Base-by-base conservation (phyloP, 2,113 vertebrate species). In the Sceloporus tristichus region DNA sequence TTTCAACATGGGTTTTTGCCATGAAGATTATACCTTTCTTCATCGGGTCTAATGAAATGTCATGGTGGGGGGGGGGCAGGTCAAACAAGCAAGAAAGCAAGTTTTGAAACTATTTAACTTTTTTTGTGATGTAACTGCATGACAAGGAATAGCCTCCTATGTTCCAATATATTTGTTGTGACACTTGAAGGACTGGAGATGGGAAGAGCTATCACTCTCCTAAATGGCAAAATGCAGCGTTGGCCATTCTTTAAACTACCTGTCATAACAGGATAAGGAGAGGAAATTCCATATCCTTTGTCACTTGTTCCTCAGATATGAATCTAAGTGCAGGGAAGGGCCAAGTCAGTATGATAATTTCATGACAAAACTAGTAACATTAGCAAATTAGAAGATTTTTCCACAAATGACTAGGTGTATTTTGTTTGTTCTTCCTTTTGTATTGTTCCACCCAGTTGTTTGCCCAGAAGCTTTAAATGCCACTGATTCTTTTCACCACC, bases 1-100 rank as follows among this genome's bases (percentile, higher is more conserved):
- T 94, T 93, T 91, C 83, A 82, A 25, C 78, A 75, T 66, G 27
- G 7, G 74, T 79, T 93, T 90, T 84, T 70, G 4, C 40, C 85
- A 65, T 91, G 88, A 68, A 76, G 19, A 71, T 85, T 79, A 56
- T 27, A 65, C 34, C 29, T 92, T 88, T n/a, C 59, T 81, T 81
- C 34, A 34, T 53, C 80, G 27, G 16, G 19, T 87, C 90, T 89
- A 89, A 73, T 16, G 70, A 59, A 79, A 92, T 75, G 27, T 79
- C 19, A 77, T 74, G 0, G 34, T 34, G 34, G 34, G 34, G 34
- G 34, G 34, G 34, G 34, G 34, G 34, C 34, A 34, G 34, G 92
- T 75, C 75, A 78, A 87, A 88, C 68, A 74, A 62, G 59, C 59
- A 62, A 62, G 59, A 62, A 62, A 62, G 59, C 59, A 62, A 62